Percentiles rank a stretch among this genome's conserved stretches.
phyloP scores from a whole-genome alignment of 2,797 vertebrate species.

The Percopsis omiscomaycus region DNA sequence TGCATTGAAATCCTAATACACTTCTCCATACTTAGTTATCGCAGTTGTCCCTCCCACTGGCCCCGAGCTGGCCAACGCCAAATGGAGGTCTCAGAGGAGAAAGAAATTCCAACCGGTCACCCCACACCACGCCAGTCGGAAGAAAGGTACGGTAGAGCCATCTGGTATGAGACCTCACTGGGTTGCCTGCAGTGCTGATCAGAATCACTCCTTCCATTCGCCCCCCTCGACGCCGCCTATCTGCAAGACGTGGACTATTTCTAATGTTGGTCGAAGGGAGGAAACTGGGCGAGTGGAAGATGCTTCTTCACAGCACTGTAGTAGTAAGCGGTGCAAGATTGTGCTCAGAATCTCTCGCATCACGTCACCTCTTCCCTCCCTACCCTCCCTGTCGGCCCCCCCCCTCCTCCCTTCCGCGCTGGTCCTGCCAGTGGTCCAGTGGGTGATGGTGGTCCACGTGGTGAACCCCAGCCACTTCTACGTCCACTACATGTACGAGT shows the following conservation, averaged over 20 bases:
- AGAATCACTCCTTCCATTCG: too few species aligned
- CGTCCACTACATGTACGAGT: slow-evolving; percentile 59
- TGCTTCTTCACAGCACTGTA: too few species aligned
- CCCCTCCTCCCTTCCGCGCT: not conserved
- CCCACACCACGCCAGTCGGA: slow-evolving; percentile 2
- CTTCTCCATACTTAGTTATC: not conserved
- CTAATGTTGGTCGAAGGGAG: too few species aligned
- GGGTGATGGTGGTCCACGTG: slow-evolving; percentile 72
- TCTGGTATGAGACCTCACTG: too few species aligned
- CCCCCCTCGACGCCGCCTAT: too few species aligned
- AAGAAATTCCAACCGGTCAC: not conserved
- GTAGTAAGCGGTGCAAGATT: not conserved
- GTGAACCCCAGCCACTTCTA: slow-evolving; percentile 78
- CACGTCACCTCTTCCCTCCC: not conserved
- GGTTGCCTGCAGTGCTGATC: too few species aligned
- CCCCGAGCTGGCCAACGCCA: slow-evolving; percentile 43
- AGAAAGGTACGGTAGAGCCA: slow-evolving; percentile 38
- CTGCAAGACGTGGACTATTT: too few species aligned
- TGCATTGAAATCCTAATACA: not conserved
- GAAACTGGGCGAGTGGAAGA: too few species aligned
- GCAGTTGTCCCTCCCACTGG: slow-evolving; percentile 45
- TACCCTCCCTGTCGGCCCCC: too few species aligned
- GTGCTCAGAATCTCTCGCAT: not conserved
- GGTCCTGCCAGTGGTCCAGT: slow-evolving; percentile 46
- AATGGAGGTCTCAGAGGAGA: slow-evolving; percentile 21